Conservation (phyloP, 1,140 invertebrate genomes). For the Ips nitidus region DNA sequence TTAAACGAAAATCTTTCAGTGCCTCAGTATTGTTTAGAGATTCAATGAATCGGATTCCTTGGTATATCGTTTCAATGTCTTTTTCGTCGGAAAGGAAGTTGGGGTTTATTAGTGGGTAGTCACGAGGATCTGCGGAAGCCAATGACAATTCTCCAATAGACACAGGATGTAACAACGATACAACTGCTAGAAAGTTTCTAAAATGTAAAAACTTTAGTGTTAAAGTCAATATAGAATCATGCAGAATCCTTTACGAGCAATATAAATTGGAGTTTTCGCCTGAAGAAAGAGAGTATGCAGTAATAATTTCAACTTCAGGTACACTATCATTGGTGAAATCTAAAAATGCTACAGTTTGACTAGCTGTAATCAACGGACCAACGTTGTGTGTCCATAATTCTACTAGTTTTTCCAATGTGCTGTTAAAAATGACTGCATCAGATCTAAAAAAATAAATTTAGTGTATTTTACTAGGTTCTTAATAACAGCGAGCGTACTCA, state of each 20-base stretch:
- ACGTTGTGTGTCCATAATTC: not conserved
- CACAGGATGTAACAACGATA: slow-evolving; percentile 48
- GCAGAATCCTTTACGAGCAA: too few species aligned
- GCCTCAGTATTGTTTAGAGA: slow-evolving; percentile 59
- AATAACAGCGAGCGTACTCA: too few species aligned
- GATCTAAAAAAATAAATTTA: not conserved
- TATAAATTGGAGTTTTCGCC: too few species aligned
- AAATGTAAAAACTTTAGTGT: too few species aligned
- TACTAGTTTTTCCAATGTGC: not conserved
- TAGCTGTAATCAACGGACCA: not conserved
- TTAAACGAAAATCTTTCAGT: slow-evolving; percentile 47
- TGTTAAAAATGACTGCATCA: not conserved
- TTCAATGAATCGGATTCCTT: slow-evolving; percentile 60
- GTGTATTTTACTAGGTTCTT: too few species aligned
- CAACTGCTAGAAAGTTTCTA: too few species aligned
- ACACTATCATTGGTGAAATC: not conserved
- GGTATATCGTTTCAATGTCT: slow-evolving; percentile 64
- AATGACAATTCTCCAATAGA: slow-evolving; percentile 71
- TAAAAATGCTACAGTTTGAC: not conserved
- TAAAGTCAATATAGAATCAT: too few species aligned
- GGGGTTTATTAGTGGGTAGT: slow-evolving; percentile 75
- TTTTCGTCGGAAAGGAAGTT: slow-evolving; percentile 66
- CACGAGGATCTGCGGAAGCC: slow-evolving; percentile 65
- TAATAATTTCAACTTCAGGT: not conserved
- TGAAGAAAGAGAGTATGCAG: too few species aligned